Conservation (phyloP, 2,888 invertebrate genomes). For the Epirrhoe tristata region DNA sequence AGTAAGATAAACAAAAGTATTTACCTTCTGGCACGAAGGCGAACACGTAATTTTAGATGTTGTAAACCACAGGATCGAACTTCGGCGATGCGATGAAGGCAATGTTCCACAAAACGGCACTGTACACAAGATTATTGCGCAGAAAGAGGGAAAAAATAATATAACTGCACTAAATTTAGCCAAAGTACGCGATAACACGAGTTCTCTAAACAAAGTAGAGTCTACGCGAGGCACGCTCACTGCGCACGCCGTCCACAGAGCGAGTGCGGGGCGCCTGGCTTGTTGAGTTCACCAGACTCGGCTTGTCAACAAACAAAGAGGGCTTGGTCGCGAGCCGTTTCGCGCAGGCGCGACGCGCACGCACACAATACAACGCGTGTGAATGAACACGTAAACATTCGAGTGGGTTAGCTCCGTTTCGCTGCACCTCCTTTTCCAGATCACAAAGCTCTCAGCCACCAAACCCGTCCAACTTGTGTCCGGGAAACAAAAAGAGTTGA, state of each 20-base stretch:
- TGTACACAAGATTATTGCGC: conserved; percentile 67
- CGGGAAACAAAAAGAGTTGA: conserved; percentile 12
- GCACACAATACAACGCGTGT: conserved; percentile 66
- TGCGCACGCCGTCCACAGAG: conserved; percentile 61
- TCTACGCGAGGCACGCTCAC: conserved; percentile 55
- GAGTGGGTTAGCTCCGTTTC: conserved; percentile 45
- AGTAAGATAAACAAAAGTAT: conserved; percentile 58
- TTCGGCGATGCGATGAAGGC: conserved; percentile 45
- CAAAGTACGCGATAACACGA: conserved; percentile 66
- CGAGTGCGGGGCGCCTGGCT: conserved; percentile 55
- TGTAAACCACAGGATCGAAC: conserved; percentile 62
- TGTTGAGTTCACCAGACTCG: conserved; percentile 59
- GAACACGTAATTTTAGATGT: conserved; percentile 73
- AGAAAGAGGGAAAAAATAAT: conserved; percentile 57
- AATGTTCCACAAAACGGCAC: conserved; percentile 65
- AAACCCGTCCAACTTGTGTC: conserved; percentile 4
- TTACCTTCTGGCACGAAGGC: conserved; percentile 72
- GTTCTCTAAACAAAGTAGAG: conserved; percentile 57
- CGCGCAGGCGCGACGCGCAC: conserved; percentile 74
- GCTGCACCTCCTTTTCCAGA: conserved; percentile 34
- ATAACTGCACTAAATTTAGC: conserved; percentile 75
- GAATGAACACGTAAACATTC: conserved; percentile 80
- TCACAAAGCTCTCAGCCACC: conserved; percentile 17
- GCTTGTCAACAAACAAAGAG: conserved; percentile 85
- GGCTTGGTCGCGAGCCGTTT: conserved; percentile 66